Conservation (phyloP, 2,797 vertebrate species). For the Xiphophorus birchmanni region DNA sequence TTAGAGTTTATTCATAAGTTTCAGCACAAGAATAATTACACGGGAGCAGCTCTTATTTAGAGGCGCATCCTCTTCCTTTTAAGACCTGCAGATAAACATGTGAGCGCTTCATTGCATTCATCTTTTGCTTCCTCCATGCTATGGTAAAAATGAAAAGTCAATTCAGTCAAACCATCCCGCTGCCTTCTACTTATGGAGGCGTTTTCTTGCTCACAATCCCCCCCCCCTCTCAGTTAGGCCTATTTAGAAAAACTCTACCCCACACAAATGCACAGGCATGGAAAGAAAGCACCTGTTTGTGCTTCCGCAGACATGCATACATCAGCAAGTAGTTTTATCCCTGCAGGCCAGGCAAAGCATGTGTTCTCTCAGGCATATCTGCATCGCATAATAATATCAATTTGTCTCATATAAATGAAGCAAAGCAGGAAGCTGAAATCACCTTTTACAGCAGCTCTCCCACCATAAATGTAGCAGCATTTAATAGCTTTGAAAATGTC, state of each 20-base stretch:
- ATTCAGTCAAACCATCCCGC: constrained; percentile 6
- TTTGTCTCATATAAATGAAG: not conserved
- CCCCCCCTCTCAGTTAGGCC: constrained; percentile 2
- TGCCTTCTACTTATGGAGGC: constrained; percentile 27
- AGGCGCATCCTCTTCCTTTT: constrained; percentile 20
- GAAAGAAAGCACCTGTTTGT: constrained; percentile 32
- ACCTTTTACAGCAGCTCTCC: constrained; percentile 5
- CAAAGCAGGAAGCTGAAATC: not conserved
- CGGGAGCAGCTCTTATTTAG: constrained; percentile 24
- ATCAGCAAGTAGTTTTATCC: constrained; percentile 14
- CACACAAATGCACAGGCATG: constrained; percentile 9
- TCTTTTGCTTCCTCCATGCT: constrained; percentile 17
- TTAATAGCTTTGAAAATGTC: constrained; percentile 7
- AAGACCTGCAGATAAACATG: constrained; percentile 44
- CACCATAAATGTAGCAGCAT: not conserved
- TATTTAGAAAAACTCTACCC: constrained; percentile 14
- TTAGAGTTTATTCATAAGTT: constrained; percentile 5
- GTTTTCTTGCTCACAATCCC: constrained; percentile 17
- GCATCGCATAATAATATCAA: constrained; percentile 7
- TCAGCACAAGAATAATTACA: constrained; percentile 16
- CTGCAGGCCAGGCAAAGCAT: constrained; percentile 12
- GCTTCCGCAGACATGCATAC: constrained; percentile 19
- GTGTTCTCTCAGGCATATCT: constrained; percentile 9
- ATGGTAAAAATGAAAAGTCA: constrained; percentile 4
- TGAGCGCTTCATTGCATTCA: constrained; percentile 23